Base-by-base conservation (phyloP, 2,113 vertebrate genomes). In the Trematocara macrostoma region DNA sequence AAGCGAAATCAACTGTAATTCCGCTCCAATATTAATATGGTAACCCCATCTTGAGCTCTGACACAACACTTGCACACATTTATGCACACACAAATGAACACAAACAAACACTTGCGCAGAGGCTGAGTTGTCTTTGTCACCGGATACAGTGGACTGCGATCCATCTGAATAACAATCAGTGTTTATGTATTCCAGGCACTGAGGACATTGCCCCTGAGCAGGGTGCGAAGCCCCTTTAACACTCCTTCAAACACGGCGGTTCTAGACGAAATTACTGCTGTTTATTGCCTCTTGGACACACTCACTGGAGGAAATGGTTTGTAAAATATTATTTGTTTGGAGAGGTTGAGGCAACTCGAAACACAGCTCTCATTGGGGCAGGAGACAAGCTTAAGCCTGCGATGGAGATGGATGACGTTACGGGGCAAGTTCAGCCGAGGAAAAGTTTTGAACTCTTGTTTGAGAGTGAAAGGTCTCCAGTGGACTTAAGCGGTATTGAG, bases 81-180 rank as follows among this genome's bases (percentile, higher is more conserved):
- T 42, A 86, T 49, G 85, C 88, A 56, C 79, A 69, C 80, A 47
- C 83, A 64, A 84, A 81, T 1, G 38, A 82, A 86, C 15, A 16
- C 85, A 90, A 78, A 82, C 85, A 90, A 89, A 81, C 89, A 71
- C 57, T 55, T 3, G 57, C 84, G 69, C 61, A 45, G 85, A 80
- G 56, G 78, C 31, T 7, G 61, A 47, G 81, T 81, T 89, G 85
- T 84, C 83, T 88, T 87, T 91, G 91, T 89, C 85, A 89, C 80
- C 26, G 23, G 89, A 91, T 89, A 79, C 84, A 20, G 52, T n/a
- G 31, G 20, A 82, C 64, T 15, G 14, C 3, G 91, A 91, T 94
- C 88, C 92, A 84, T 83, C 89, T 90, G 94, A 95, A 95, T 95
- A 93, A 95, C 95, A 93, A 95, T 83, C 89, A 83, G 90, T 89